phyloP scores from a whole-genome alignment of 2,888 invertebrate genomes.

The Ptychoptera contaminata region DNA sequence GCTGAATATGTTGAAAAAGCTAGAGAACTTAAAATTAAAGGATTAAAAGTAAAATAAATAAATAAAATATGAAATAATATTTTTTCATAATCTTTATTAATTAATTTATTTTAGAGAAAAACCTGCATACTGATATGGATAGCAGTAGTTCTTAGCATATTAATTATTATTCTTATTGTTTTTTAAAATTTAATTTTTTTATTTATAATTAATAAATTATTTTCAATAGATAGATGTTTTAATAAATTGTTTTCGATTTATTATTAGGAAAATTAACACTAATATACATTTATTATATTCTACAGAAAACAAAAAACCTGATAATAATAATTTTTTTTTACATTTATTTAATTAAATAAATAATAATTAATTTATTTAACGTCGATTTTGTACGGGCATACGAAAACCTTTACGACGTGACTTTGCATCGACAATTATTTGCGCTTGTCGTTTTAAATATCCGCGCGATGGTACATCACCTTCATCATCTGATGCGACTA shows the following conservation, averaged over 20 bases:
- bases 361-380: conserved; percentile 9
- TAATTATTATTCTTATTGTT: conserved; percentile 7
- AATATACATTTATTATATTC: too few relatives aligned
- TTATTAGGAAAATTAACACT: too few relatives aligned
- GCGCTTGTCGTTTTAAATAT: conserved; percentile 66
- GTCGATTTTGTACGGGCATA: conserved; percentile 19
- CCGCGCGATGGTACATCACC: conserved; percentile 70
- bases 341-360: not conserved
- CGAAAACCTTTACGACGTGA: conserved; percentile 59
- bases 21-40: conserved; percentile 14
- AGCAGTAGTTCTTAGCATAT: conserved; percentile 7
- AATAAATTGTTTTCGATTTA: too few relatives aligned
- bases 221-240: too few relatives aligned
- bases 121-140: conserved; percentile 13
- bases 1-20: conserved; percentile 20
- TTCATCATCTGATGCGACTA: conserved; percentile 55
- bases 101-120: conserved; percentile 8
- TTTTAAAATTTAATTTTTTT: not conserved
- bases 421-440: conserved; percentile 68
- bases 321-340: too few relatives aligned
- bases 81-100: not conserved
- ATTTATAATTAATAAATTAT: too few relatives aligned
- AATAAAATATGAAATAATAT: not conserved
- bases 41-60: conserved; percentile 15
- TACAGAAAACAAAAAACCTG: too few relatives aligned